Evolutionary conservation across 2,113 vertebrate species (phyloP).

Genomic region (Nesospiza acunhae): DNA sequence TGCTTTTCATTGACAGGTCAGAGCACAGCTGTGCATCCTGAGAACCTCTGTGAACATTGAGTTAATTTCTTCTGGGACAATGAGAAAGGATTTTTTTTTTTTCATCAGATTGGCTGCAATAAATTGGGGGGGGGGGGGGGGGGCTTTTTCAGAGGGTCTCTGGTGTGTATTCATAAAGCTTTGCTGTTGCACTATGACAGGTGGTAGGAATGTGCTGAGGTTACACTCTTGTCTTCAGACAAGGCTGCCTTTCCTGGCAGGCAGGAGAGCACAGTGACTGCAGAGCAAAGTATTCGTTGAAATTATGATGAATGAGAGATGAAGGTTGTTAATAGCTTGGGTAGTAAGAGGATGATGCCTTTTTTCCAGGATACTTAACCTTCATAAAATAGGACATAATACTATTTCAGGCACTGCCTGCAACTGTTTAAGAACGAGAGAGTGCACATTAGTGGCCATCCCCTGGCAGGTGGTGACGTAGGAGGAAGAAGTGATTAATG

Average conservation of each 20-base stretch:
- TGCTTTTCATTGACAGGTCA: neutral
- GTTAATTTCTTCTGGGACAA: neutral
- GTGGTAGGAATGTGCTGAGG: neutral
- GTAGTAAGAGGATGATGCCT: neutral
- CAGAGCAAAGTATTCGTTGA: neutral
- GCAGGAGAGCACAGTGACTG: neutral
- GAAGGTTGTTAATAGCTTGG: slow-evolving; percentile 10
- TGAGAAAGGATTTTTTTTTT: neutral
- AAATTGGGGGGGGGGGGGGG: too few relatives aligned
- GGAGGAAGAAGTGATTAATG: neutral
- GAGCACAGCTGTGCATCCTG: neutral
- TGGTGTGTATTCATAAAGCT: rapidly evolving
- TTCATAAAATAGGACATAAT: slow-evolving; percentile 12
- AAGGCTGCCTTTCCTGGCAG: neutral
- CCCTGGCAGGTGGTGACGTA: neutral
- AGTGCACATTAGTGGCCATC: rapidly evolving
- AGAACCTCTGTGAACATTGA: neutral
- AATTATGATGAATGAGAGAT: neutral
- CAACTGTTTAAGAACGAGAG: neutral
- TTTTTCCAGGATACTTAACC: slow-evolving; percentile 28
- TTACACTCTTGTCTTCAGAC: neutral
- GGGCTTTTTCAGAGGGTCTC: neutral
- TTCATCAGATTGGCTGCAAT: neutral
- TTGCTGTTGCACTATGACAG: neutral
- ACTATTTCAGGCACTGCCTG: neutral